These are phyloP conservation scores for Uropsilus gracilis DNA, from an alignment of 2,113 vertebrate species.

Conservation along the genomic window DNA sequence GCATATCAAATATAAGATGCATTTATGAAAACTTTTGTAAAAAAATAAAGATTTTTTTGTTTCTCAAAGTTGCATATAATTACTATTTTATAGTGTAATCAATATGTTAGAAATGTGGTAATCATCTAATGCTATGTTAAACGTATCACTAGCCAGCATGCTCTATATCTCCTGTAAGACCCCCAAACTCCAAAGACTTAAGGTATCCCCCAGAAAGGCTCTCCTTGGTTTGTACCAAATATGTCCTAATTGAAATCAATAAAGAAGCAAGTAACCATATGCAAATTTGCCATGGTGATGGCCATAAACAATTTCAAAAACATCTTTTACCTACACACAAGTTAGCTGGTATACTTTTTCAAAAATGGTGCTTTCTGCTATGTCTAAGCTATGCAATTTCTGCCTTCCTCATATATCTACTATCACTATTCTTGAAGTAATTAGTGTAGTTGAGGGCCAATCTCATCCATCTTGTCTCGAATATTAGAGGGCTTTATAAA, in stretches of 20 bases:
- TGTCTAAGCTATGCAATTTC: not conserved
- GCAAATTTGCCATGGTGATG: slow-evolving; percentile 18
- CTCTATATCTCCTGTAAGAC: not conserved
- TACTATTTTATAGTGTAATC: slow-evolving; percentile 50
- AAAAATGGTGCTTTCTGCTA: not conserved
- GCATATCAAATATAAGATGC: slow-evolving; percentile 77
- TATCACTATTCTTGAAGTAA: not conserved
- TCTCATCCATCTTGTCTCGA: not conserved
- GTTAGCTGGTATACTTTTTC: not conserved
- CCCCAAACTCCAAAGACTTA: not conserved
- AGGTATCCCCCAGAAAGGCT: not conserved
- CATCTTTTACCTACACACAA: not conserved
- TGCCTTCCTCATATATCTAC: not conserved
- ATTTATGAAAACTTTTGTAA: slow-evolving; percentile 84
- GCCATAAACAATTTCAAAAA: not conserved
- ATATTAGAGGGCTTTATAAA: not conserved
- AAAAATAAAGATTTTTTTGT: slow-evolving; percentile 78
- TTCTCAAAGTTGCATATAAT: slow-evolving; percentile 81
- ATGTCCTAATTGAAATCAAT: slow-evolving; percentile 15
- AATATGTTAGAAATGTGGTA: not conserved
- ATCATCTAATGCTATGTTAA: slow-evolving; percentile 35
- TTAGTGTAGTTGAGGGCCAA: not conserved
- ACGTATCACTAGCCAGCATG: not conserved
- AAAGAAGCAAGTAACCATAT: slow-evolving; percentile 7
- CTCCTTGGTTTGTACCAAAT: not conserved